phyloP scores from a whole-genome alignment of 2,113 vertebrate species.

The Macquaria ambigua region DNA sequence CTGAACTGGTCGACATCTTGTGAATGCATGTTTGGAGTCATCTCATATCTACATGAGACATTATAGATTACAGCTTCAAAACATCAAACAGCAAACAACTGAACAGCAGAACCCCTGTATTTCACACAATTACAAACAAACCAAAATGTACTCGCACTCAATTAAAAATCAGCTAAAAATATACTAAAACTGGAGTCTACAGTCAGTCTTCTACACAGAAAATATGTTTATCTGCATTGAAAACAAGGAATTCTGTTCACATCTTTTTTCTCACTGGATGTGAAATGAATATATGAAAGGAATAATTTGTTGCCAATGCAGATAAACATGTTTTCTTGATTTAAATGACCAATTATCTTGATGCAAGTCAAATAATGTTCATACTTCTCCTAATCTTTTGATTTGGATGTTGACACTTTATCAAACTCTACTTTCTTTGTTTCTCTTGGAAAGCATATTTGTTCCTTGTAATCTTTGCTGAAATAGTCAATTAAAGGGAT shows the following conservation, averaged over 20 bases:
- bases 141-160: background rate
- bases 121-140: background rate
- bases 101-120: background rate
- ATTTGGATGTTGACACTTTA: background rate
- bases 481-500: background rate
- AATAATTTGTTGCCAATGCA: background rate
- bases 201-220: background rate
- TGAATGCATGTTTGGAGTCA: constrained; percentile 16
- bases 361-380: background rate
- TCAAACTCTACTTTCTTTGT: background rate
- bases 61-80: background rate
- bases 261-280: background rate
- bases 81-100: background rate
- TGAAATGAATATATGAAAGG: background rate
- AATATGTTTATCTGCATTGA: background rate
- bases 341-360: background rate
- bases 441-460: background rate
- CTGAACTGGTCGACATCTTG: background rate
- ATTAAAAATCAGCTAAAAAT: background rate
- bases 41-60: background rate
- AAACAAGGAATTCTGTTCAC: background rate
- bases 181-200: background rate
- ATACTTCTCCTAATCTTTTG: background rate
- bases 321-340: background rate
- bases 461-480: background rate